Percentiles rank a stretch among this genome's conserved stretches.
Evolutionary conservation across 1,140 invertebrate genomes (phyloP).

Genomic region (Oedothorax gibbosus): DNA sequence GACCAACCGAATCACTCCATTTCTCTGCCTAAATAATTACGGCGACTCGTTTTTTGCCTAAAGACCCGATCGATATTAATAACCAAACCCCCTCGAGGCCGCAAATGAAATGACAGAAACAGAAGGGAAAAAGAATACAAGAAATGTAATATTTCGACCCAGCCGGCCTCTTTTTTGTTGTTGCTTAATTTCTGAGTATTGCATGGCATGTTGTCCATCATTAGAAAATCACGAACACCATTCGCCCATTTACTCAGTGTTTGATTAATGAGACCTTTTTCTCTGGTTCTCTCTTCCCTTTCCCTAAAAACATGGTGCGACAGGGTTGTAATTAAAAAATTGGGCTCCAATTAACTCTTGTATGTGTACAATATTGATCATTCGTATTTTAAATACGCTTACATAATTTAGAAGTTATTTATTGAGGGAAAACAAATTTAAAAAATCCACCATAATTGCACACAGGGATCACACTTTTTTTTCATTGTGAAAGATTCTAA

Average conservation of each 20-base stretch:
- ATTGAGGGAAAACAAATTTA: too few relatives aligned
- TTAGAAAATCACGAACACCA: slow-evolving; percentile 53
- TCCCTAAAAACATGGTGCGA: too few relatives aligned
- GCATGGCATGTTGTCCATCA: slow-evolving; percentile 44
- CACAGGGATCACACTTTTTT: too few relatives aligned
- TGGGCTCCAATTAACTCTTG: too few relatives aligned
- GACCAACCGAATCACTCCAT: too few relatives aligned
- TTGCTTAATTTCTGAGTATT: slow-evolving; percentile 52
- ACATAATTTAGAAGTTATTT: too few relatives aligned
- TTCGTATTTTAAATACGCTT: too few relatives aligned
- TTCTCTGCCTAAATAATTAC: too few relatives aligned
- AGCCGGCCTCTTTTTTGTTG: slow-evolving; percentile 22
- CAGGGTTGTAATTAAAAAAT: not conserved
- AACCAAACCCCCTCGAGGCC: slow-evolving; percentile 23
- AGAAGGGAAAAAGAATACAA: not conserved
- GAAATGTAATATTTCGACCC: slow-evolving; percentile 7
- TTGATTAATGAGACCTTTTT: slow-evolving; percentile 51
- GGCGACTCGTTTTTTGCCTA: not conserved
- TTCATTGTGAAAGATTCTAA: too few relatives aligned
- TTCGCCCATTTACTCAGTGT: slow-evolving; percentile 33
- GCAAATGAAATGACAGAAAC: slow-evolving; percentile 21
- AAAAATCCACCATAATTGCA: too few relatives aligned
- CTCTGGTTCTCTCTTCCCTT: slow-evolving; percentile 17
- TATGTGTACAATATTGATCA: too few relatives aligned
- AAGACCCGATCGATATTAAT: slow-evolving; percentile 39